Percentiles rank a stretch among this genome's conserved stretches.
phyloP scores from a whole-genome alignment of 2,888 invertebrate species.

The Mythimna lalbum region DNA sequence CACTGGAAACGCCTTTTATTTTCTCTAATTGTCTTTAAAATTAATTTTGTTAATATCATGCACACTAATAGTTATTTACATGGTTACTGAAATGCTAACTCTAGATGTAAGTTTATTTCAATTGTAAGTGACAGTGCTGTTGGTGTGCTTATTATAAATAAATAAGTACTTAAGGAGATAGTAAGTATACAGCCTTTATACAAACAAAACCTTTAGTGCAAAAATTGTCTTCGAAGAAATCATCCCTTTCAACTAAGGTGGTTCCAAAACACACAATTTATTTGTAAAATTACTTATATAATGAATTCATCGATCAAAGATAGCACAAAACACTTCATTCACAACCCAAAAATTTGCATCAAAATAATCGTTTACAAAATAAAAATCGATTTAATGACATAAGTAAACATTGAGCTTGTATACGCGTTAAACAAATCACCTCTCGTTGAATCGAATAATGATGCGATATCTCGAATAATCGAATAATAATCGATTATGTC shows the following conservation, averaged over 20 bases:
- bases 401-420: slow-evolving; percentile 75
- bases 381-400: slow-evolving; percentile 72
- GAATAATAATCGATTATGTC: slow-evolving; percentile 76
- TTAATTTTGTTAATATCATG: too few relatives aligned
- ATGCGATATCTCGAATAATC: slow-evolving; percentile 66
- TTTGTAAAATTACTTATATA: background rate
- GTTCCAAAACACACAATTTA: background rate
- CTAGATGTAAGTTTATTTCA: too few relatives aligned
- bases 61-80: too few relatives aligned
- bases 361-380: slow-evolving; percentile 71
- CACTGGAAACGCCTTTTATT: too few relatives aligned
- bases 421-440: slow-evolving; percentile 73
- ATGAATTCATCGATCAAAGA: slow-evolving; percentile 13
- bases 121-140: too few relatives aligned
- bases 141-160: too few relatives aligned
- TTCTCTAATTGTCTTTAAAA: too few relatives aligned
- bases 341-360: slow-evolving; percentile 28
- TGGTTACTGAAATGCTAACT: too few relatives aligned
- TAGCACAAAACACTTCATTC: slow-evolving; percentile 34
- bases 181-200: too few relatives aligned
- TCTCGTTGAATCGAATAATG: slow-evolving; percentile 71
- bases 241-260: background rate
- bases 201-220: background rate
- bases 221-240: background rate
- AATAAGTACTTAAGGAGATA: background rate